Evolutionary conservation across 2,113 vertebrate genomes (phyloP), one percentile per base, ranked within the genome.

Genomic region (Rhipidura dahli): DNA sequence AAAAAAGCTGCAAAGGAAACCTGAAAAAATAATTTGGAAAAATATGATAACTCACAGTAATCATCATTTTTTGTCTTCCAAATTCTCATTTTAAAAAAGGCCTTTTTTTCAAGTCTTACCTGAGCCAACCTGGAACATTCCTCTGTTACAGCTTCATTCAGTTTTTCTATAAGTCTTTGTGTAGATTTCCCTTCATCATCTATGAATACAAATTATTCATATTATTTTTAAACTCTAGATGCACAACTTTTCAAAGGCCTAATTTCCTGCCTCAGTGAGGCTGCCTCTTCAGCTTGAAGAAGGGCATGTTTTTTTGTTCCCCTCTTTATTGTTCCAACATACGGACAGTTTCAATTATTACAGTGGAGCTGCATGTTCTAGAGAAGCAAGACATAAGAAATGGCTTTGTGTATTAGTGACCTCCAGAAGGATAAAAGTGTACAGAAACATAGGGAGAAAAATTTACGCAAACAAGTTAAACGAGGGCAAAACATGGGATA

Each of bases 81-180:
- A 49, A 76, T 19, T 80, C 79, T 16, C 17, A n/a, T 61, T 81
- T 53, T 27, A 57, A 69, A 63, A 65, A 68, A 31, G 9, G 2
- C 4, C 4, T 92, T 85, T 87, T 61, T 59, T 11, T n/a, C 42
- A 84, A 73, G 15, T 65, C 93, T 97, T 94, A 98, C 98, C 98
- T 98, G 96, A 88, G 84, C 91, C 61, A 99, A 96, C 33, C 97
- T 97, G 83, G 91, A 97, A 96, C 98, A 99, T 94, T 99, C 99
- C 70, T 98, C 97, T 83, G 98, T 98, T 54, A 99, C 94, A 61
- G 96, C 97, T 94, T 98, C 97, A 53, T 96, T 97, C 93, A 99
- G 91, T 93, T 97, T 97, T 84, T 97, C 97, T 95, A 98, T 95
- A 59, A 98, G 98, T 68, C 89, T 96, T 70, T 98, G 97, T 59